phyloP scores from a whole-genome alignment of 2,797 vertebrate species.

The Notamacropus eugenii region DNA sequence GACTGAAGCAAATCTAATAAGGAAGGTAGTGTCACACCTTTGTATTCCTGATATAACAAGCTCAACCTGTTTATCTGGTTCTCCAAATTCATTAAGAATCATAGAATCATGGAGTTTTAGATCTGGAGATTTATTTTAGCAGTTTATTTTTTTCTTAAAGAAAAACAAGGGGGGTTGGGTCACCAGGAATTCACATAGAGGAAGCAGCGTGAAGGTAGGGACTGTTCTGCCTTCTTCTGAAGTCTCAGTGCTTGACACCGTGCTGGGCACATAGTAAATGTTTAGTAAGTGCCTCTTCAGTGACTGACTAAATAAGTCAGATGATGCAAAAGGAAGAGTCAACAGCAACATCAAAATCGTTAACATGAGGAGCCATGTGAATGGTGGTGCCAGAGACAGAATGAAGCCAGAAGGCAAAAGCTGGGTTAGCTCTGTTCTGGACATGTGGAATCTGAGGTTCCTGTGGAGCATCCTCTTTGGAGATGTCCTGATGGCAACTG shows the following conservation, averaged over 20 bases:
- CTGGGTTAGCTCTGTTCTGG: neutral
- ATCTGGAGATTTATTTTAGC: slow-evolving; percentile 56
- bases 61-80: slow-evolving; percentile 44
- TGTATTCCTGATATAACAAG: slow-evolving; percentile 59
- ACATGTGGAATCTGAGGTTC: neutral
- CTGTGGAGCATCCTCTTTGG: neutral
- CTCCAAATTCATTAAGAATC: slow-evolving; percentile 66
- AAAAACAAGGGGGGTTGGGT: slow-evolving; percentile 9
- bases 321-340: neutral
- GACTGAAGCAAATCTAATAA: slow-evolving; percentile 69
- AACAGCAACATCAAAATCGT: neutral
- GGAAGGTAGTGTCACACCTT: slow-evolving; percentile 10
- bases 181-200: neutral
- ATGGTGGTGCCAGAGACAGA: neutral
- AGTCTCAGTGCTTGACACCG: neutral
- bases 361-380: neutral
- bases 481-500: neutral
- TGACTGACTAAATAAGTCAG: neutral
- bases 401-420: neutral
- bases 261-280: neutral
- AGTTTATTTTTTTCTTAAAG: slow-evolving; percentile 34
- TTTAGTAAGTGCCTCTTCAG: neutral
- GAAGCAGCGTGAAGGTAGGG: neutral
- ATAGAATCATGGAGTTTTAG: slow-evolving; percentile 68
- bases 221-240: neutral